Percentiles rank a stretch among this genome's conserved stretches.
These are phyloP conservation scores for Forbesichthys agassizii DNA, from an alignment of 2,113 vertebrate genomes.

Conservation along the genomic window DNA sequence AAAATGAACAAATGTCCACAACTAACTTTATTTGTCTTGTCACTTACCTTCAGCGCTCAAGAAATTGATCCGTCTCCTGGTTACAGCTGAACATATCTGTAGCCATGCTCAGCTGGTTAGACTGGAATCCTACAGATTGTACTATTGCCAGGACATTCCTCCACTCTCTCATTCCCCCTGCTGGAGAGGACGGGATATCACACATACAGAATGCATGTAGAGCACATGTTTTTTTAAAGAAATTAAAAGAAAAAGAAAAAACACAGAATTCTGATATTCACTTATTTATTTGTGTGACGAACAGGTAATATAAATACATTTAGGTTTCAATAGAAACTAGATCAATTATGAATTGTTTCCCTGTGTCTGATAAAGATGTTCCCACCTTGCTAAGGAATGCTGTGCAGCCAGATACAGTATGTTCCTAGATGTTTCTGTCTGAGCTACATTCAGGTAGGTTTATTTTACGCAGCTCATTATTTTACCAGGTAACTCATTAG, in stretches of 20 bases:
- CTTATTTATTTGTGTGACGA: not conserved
- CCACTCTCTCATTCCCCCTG: slow-evolving; percentile 32
- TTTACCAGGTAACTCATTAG: no score
- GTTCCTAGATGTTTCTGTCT: not conserved
- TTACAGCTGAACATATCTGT: not conserved
- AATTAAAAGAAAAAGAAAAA: not conserved
- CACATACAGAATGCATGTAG: not conserved
- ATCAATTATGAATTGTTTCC: no score
- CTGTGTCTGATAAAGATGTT: not conserved
- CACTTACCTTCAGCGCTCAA: slow-evolving; percentile 42
- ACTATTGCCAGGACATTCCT: not conserved
- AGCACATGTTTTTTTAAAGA: not conserved
- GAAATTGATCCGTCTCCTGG: not conserved
- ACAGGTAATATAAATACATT: no score
- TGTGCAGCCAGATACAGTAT: slow-evolving; percentile 43
- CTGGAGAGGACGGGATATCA: slow-evolving; percentile 24
- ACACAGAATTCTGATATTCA: not conserved
- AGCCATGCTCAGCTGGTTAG: slow-evolving; percentile 37
- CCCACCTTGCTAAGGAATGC: slow-evolving; percentile 62
- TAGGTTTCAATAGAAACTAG: no score
- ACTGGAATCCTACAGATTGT: slow-evolving; percentile 31
- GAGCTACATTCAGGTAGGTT: not conserved
- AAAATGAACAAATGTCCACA: not conserved
- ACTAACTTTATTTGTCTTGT: not conserved
- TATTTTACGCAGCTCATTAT: no score